phyloP scores from a whole-genome alignment of 2,888 invertebrate species.

The Oscheius sp. region DNA sequence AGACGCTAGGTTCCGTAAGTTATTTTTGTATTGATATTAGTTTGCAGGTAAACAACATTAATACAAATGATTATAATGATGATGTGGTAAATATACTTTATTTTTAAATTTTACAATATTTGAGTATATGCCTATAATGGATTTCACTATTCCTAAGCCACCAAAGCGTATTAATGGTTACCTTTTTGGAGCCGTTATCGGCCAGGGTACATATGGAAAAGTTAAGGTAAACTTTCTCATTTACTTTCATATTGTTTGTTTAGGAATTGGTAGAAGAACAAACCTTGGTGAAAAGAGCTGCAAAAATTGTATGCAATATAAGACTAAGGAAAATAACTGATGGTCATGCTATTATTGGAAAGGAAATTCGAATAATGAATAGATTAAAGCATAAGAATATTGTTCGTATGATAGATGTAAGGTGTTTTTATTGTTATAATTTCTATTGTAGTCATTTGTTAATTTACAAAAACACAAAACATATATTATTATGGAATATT shows the following conservation, averaged over 20 bases:
- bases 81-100: not conserved
- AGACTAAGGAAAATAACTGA: slow-evolving; percentile 53
- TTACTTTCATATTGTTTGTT: not conserved
- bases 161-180: slow-evolving; percentile 89
- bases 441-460: slow-evolving; percentile 78
- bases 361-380: slow-evolving; percentile 85
- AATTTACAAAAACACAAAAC: slow-evolving; percentile 97
- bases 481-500: slow-evolving; percentile 92
- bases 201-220: slow-evolving; percentile 98
- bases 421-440: not conserved
- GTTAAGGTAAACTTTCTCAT: slow-evolving; percentile 82
- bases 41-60: too few relatives aligned
- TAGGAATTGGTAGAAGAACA: slow-evolving; percentile 58
- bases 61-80: too few relatives aligned
- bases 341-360: slow-evolving; percentile 73
- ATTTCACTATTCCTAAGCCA: too few relatives aligned
- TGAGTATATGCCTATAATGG: not conserved
- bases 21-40: too few relatives aligned
- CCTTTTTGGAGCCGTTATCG: slow-evolving; percentile 94
- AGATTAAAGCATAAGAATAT: slow-evolving; percentile 91
- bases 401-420: slow-evolving; percentile 78
- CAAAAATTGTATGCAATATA: slow-evolving; percentile 88
- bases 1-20: not conserved
- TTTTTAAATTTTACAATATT: not conserved
- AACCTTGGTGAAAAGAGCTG: slow-evolving; percentile 80